Evolutionary conservation across 2,113 vertebrate species (phyloP), one percentile per base, ranked within the genome.

Genomic region (Dryoscopus gambensis): DNA sequence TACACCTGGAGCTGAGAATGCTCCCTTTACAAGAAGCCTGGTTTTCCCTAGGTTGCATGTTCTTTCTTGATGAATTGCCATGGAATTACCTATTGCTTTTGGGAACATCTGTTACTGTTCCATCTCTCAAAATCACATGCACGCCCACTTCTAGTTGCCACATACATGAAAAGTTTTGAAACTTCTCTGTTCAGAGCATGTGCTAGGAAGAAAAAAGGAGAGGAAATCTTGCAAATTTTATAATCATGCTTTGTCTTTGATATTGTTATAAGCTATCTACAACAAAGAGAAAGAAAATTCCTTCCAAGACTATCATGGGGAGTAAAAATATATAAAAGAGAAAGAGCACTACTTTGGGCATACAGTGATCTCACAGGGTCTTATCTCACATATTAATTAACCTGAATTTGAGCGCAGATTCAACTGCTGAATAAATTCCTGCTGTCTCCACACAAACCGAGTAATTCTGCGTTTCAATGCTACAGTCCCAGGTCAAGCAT

Each of bases 21-120:
- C 15, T 95, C 68, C 56, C 73, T 96, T 95, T 93, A 96, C 79
- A 94, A 96, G 92, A 81, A 93, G 95, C 76, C 90, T 95, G 90
- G 55, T 80, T 95, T 93, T 64, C 68, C 69, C 93, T 71, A 86
- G 68, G 83, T 71, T 90, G 42, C 64, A 33, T 78, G 90, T 81
- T 94, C 69, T 31, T 75, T 86, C 79, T 88, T 93, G 68, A 94
- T 75, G 71, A 93, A 78, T 88, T 86, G 83, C 50, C 55, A 84
- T 37, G 60, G 80, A 95, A 90, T 81, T 94, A 94, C 88, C 85
- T 89, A 70, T 70, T 88, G 83, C 90, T 96, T 92, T 90, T 53
- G 71, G 89, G 67, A 96, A 89, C 93, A 95, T 95, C 87, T 94
- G 92, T 71, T 95, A 62, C 1, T 74, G 63, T 53, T 96, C 70